These are phyloP conservation scores for Meteorus sp. DNA, from an alignment of 1,140 invertebrate genomes.

Conservation along the genomic window DNA sequence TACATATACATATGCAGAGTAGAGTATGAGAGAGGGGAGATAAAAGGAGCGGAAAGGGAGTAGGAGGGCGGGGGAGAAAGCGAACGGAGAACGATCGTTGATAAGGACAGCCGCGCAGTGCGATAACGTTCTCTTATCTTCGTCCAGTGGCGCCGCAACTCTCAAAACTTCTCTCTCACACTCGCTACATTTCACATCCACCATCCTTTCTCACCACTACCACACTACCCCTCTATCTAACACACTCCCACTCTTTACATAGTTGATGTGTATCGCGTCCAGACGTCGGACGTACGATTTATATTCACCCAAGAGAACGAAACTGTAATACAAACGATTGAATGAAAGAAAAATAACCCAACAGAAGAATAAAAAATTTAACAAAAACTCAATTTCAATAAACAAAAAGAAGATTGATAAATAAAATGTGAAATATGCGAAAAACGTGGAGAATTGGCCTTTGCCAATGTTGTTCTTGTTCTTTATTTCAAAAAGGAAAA, in stretches of 20 bases:
- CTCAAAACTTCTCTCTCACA: conserved; percentile 50
- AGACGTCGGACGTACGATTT: conserved; percentile 30
- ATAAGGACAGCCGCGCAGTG: conserved; percentile 53
- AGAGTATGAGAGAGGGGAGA: background rate
- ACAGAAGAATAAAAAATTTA: background rate
- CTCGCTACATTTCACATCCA: conserved; percentile 31
- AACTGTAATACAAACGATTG: conserved; percentile 21
- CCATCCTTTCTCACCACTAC: conserved; percentile 2
- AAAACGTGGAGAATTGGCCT: too few relatives aligned
- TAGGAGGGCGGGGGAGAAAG: conserved; percentile 19
- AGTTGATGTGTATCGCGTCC: conserved; percentile 23
- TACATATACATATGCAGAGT: conserved; percentile 2
- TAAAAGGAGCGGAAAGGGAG: conserved; percentile 20
- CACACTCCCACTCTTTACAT: background rate
- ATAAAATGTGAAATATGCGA: too few relatives aligned
- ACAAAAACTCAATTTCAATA: too few relatives aligned
- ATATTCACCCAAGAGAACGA: conserved; percentile 27
- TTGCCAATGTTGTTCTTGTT: too few relatives aligned
- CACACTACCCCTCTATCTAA: background rate
- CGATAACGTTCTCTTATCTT: conserved; percentile 58
- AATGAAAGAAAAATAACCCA: conserved; percentile 1
- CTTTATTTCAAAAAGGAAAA: background rate
- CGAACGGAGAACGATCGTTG: conserved; percentile 50
- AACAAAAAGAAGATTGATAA: conserved; percentile 15
- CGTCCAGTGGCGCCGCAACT: conserved; percentile 59